A percentile compares a stretch with the other conserved stretches of the same genome.
These are phyloP conservation scores for Heliconius hewitsoni DNA, from an alignment of 1,140 invertebrate species.

Conservation along the genomic window DNA sequence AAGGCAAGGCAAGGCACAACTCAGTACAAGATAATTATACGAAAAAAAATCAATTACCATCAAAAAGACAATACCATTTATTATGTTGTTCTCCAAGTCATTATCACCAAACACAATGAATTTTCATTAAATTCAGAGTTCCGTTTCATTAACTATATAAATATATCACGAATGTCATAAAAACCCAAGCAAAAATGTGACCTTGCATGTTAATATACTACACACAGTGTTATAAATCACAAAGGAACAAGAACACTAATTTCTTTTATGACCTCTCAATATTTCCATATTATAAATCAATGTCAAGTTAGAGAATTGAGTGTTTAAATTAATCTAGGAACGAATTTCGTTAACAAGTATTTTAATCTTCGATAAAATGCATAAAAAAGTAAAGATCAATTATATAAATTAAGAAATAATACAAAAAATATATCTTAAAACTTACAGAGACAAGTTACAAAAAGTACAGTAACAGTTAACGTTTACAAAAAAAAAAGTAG, in stretches of 20 bases:
- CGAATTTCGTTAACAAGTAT: background rate
- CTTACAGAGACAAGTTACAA: too few relatives aligned
- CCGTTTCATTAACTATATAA: slow-evolving; percentile 23
- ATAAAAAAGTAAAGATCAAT: too few relatives aligned
- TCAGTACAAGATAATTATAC: too few relatives aligned
- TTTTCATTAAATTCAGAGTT: slow-evolving; percentile 9
- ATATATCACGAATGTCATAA: slow-evolving; percentile 21
- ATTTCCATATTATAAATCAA: slow-evolving; percentile 43
- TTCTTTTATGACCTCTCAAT: slow-evolving; percentile 41
- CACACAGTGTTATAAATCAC: slow-evolving; percentile 43
- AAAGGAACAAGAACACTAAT: slow-evolving; percentile 40
- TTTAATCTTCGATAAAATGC: too few relatives aligned
- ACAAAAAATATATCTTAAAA: too few relatives aligned
- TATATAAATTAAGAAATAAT: too few relatives aligned
- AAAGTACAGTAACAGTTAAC: too few relatives aligned
- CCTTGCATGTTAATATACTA: slow-evolving; percentile 39
- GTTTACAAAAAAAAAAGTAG: too few relatives aligned
- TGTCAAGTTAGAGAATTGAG: slow-evolving; percentile 40
- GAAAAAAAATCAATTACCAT: too few relatives aligned
- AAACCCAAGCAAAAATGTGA: slow-evolving; percentile 33
- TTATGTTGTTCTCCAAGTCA: background rate
- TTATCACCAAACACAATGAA: background rate
- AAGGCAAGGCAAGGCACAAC: slow-evolving; percentile 21
- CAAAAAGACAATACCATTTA: too few relatives aligned
- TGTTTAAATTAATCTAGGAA: background rate